phyloP scores from a whole-genome alignment of 2,797 vertebrate genomes.

The Syndactyla subalaris region DNA sequence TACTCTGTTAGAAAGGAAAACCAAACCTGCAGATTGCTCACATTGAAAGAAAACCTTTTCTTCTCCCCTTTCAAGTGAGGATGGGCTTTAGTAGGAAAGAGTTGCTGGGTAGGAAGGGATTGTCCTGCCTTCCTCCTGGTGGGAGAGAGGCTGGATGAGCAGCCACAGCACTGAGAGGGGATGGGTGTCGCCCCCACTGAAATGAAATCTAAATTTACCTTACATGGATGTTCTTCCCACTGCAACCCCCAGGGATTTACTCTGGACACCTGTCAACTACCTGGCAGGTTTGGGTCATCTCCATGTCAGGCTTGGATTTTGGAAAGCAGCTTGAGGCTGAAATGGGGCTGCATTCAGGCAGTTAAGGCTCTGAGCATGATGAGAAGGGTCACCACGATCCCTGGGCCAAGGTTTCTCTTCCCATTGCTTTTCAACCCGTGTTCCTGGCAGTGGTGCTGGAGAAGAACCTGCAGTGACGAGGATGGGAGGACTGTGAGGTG shows the following conservation, averaged over 20 bases:
- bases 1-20: background rate
- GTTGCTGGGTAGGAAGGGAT: background rate
- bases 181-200: background rate
- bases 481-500: rapidly evolving
- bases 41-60: background rate
- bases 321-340: background rate
- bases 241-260: background rate
- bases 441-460: background rate
- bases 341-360: background rate
- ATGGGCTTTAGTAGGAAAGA: background rate
- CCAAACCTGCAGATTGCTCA: background rate
- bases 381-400: background rate
- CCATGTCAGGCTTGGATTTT: background rate
- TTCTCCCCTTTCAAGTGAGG: background rate
- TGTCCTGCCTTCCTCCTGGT: background rate
- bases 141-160: background rate
- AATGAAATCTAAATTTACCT: background rate
- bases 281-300: background rate
- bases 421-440: rapidly evolving
- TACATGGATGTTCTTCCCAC: background rate
- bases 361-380: background rate
- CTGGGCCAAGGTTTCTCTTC: background rate
- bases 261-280: background rate
- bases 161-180: background rate
- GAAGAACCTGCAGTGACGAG: background rate